Evolutionary conservation across 2,113 vertebrate species (phyloP), one percentile per base, ranked within the genome.

Genomic region (Ageneiosus marmoratus): DNA sequence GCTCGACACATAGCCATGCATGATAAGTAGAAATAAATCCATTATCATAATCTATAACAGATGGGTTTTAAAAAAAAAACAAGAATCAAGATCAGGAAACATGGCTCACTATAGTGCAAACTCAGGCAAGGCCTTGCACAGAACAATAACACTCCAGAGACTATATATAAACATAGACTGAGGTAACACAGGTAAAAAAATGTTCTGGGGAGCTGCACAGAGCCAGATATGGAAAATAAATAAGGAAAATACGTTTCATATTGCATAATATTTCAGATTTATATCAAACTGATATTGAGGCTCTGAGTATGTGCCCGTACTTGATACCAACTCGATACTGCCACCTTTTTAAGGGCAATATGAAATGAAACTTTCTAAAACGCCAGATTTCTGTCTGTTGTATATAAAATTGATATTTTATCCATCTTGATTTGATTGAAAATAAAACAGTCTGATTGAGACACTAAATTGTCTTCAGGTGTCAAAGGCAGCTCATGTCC

Each of bases 121-220:
- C 56, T 20, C 27, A 50, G 16, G 77, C 77, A 63, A 79, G 58
- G 60, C 58, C 60, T 79, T 79, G 44, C 77, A 79, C 7, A 48
- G n/a, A 50, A 8, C 41, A 79, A 58, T 46, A 79, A 50, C 27
- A 24, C 60, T 67, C 9, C 29, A 51, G 16, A 11, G 27, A 16
- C 9, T 80, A 22, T 67, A 24, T 51, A 67, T 67, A 50, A 2
- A 50, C 5, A 41, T 5, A 50, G 9, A 44, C 60, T 80, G 58
- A 76, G 56, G 53, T 51, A 37, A 53, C 62, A 67, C 27, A 53
- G 78, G 29, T 67, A 65, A 51, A 65, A 53, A 76, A 76, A 55
- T 76, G 50, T 55, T 76, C 48, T 75, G 27, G 13, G 24, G 48
- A 75, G 72, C 15, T 4, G 10, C 16, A 27, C 72, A 20, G 72